A percentile compares a stretch with the other conserved stretches of the same genome.
Evolutionary conservation across 2,888 invertebrate species (phyloP).

Genomic region (Alcis repandata): DNA sequence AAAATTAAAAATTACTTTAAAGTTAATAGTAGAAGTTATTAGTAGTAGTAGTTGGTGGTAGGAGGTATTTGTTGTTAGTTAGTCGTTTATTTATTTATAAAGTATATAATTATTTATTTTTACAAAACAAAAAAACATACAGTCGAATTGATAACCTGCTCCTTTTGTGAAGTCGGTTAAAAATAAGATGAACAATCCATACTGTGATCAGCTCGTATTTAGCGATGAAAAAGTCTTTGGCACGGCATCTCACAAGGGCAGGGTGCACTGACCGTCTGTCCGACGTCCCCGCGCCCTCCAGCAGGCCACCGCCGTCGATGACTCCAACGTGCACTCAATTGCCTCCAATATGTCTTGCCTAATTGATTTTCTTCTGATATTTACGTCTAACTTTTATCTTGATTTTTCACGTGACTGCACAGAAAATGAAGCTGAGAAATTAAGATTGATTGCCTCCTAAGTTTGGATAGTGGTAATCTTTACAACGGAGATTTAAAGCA

Average conservation of each 20-base stretch:
- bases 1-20: too few relatives aligned
- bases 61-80: too few relatives aligned
- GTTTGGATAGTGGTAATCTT: too few relatives aligned
- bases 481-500: too few relatives aligned
- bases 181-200: not conserved
- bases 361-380: constrained; percentile 4
- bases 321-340: constrained; percentile 12
- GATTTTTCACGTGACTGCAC: not conserved
- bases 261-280: constrained; percentile 14
- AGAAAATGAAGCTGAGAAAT: not conserved
- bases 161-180: too few relatives aligned
- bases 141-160: too few relatives aligned
- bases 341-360: constrained; percentile 6
- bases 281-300: constrained; percentile 4
- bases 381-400: not conserved
- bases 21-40: too few relatives aligned
- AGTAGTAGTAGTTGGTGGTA: too few relatives aligned
- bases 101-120: too few relatives aligned
- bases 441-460: not conserved
- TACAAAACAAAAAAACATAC: too few relatives aligned
- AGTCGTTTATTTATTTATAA: too few relatives aligned
- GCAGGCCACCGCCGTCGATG: constrained; percentile 1
- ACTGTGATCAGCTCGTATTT: not conserved
- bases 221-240: not conserved
- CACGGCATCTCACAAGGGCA: not conserved